phyloP scores from a whole-genome alignment of 2,113 vertebrate species.

The Aldabrachelys gigantea region DNA sequence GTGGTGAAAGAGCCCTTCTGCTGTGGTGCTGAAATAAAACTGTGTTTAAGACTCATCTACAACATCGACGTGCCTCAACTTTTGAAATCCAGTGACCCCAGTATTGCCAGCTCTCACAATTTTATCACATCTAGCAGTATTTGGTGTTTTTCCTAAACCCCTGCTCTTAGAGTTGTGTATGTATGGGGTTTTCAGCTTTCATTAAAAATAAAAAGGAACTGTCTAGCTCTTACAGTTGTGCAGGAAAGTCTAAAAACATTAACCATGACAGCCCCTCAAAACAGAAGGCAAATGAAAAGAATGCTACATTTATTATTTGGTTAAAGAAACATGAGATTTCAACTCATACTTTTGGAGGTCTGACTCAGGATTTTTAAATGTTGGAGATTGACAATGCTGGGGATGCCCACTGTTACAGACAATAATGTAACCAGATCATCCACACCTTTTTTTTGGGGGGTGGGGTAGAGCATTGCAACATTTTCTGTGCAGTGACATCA shows the following conservation, averaged over 20 bases:
- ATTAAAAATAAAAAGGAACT: not conserved
- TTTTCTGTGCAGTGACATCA: not conserved
- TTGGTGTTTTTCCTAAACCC: not conserved
- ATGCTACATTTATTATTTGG: not conserved
- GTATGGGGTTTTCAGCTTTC: not conserved
- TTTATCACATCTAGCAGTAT: not conserved
- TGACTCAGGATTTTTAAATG: not conserved
- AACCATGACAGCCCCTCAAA: accelerated
- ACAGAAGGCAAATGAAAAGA: not conserved
- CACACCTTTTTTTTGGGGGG: not conserved
- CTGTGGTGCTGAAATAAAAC: not conserved
- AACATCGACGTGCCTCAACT: not conserved
- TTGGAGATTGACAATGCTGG: not conserved
- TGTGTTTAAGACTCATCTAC: not conserved
- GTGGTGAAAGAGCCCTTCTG: not conserved
- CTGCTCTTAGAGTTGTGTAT: not conserved
- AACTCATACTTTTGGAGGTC: not conserved
- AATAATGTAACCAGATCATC: not conserved
- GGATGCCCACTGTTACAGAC: not conserved
- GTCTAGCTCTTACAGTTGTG: too few relatives aligned
- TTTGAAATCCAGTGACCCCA: not conserved
- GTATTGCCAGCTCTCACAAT: accelerated
- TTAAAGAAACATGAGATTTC: not conserved
- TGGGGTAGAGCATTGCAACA: not conserved
- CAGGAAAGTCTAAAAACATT: not conserved